Evolutionary conservation across 2,113 vertebrate genomes (phyloP), one percentile per base, ranked within the genome.

Genomic region (Seriola quinqueradiata): DNA sequence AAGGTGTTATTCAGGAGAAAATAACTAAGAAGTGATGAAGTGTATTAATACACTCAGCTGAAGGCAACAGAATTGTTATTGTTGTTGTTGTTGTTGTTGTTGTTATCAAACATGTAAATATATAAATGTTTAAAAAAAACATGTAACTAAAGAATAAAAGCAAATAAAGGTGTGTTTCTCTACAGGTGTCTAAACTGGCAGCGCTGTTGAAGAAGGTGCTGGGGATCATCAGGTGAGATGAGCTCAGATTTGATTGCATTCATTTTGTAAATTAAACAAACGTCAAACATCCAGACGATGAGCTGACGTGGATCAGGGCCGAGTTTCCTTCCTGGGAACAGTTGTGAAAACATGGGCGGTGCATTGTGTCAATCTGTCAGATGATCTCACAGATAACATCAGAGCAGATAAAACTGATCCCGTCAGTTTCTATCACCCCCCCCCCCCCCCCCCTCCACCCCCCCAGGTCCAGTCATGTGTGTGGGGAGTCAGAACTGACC

Each of bases 391-490:
- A 28, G 28, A 28, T 28, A 28, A 28, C 2, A 28, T 28, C 28
- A 28, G 28, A 28, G 2, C 28, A 2, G 28, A 28, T 28, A 28
- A 28, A 28, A 28, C 28, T 28, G 28, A 28, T 28, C 28, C 28
- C 2, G 2, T 28, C 28, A 28, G 2, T 28, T 28, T 28, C 28
- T 28, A 28, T 28, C 28, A 28, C 28, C 28, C 28, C 28, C 28
- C 59, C 8, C 2, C 5, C 38, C 7, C 2, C 5, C 38, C 7
- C 23, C 5, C n/a, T 2, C 54, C n/a, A 7, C 6, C 28, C 1
- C 17, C 42, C 0, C 93, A 99, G 98, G 95, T 94, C 94, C 58
- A 97, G 96, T 92, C 97, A 99, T 8, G 94, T 97, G 11, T 97
- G 96, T 58, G 93, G 92, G n/a, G 95, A 97, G n/a, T 90, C 96